Conservation (phyloP, 2,888 invertebrate genomes). For the Anaspis maculata region DNA sequence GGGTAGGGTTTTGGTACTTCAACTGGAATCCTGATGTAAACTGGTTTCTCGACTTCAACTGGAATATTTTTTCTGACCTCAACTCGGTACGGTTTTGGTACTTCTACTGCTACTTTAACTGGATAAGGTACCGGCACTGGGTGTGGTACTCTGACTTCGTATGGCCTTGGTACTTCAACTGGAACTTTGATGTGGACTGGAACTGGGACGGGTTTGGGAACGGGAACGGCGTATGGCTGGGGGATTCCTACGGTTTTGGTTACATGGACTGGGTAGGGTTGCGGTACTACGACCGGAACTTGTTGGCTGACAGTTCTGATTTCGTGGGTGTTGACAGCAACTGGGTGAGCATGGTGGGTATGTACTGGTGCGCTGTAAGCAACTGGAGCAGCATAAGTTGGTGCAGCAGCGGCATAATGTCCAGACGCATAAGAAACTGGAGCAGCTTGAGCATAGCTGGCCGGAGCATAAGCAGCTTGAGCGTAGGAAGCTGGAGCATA, state of each 20-base stretch:
- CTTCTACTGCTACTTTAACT: slow-evolving; percentile 25
- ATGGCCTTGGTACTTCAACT: slow-evolving; percentile 32
- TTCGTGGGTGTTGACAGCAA: slow-evolving; percentile 13
- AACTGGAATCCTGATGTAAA: slow-evolving; percentile 26
- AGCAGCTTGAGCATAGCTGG: too few species aligned
- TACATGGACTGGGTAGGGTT: slow-evolving; percentile 32
- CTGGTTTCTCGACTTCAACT: slow-evolving; percentile 25
- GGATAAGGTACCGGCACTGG: slow-evolving; percentile 18
- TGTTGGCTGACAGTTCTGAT: slow-evolving; percentile 26
- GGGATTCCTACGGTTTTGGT: slow-evolving; percentile 29
- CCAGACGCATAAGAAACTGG: too few species aligned
- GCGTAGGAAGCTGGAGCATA: too few species aligned
- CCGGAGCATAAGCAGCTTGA: too few species aligned
- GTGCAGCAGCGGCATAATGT: too few species aligned
- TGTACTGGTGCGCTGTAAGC: too few species aligned
- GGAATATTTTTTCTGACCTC: slow-evolving; percentile 19
- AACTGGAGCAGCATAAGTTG: too few species aligned
- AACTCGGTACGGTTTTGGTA: slow-evolving; percentile 32
- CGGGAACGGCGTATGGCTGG: slow-evolving; percentile 30
- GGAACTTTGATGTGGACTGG: slow-evolving; percentile 24
- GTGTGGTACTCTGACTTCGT: slow-evolving; percentile 34
- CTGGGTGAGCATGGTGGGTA: too few species aligned
- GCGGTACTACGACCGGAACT: slow-evolving; percentile 30
- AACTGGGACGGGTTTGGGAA: slow-evolving; percentile 20
- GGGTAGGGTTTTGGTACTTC: slow-evolving; percentile 26